These are phyloP conservation scores for Keiferia lycopersicella DNA, from an alignment of 2,888 invertebrate species.

Conservation along the genomic window DNA sequence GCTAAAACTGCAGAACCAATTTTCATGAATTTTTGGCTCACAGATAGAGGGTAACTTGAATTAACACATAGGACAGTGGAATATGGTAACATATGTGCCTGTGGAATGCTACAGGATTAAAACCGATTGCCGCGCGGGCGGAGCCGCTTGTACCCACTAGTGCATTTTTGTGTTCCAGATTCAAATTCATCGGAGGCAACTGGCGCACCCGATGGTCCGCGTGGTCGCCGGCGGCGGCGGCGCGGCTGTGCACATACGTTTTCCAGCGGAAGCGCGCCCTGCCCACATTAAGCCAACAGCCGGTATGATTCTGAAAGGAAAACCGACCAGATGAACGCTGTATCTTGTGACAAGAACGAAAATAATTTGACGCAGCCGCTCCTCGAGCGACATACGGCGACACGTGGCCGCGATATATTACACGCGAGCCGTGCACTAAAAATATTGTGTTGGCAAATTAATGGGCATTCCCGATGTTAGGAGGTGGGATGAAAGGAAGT, in stretches of 20 bases:
- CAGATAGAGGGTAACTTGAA: too few relatives aligned
- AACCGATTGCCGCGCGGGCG: too few relatives aligned
- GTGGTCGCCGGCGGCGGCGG: background rate
- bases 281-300: conserved; percentile 65
- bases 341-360: conserved; percentile 81
- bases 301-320: conserved; percentile 77
- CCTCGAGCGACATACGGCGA: conserved; percentile 78
- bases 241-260: conserved; percentile 44
- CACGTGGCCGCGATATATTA: conserved; percentile 81
- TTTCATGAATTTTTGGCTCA: too few relatives aligned
- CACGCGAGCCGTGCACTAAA: conserved; percentile 80
- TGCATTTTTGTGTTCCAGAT: background rate
- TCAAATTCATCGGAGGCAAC: background rate
- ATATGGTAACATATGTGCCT: too few relatives aligned
- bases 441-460: conserved; percentile 82
- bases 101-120: too few relatives aligned
- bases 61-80: too few relatives aligned
- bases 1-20: too few relatives aligned
- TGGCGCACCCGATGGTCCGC: background rate
- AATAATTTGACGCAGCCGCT: conserved; percentile 81
- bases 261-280: conserved; percentile 59
- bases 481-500: conserved; percentile 81
- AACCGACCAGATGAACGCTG: conserved; percentile 78
- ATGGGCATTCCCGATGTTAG: conserved; percentile 81
- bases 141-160: too few relatives aligned